These are phyloP conservation scores for Leptinotarsa lineolata DNA, from an alignment of 1,140 invertebrate species.

Conservation along the genomic window DNA sequence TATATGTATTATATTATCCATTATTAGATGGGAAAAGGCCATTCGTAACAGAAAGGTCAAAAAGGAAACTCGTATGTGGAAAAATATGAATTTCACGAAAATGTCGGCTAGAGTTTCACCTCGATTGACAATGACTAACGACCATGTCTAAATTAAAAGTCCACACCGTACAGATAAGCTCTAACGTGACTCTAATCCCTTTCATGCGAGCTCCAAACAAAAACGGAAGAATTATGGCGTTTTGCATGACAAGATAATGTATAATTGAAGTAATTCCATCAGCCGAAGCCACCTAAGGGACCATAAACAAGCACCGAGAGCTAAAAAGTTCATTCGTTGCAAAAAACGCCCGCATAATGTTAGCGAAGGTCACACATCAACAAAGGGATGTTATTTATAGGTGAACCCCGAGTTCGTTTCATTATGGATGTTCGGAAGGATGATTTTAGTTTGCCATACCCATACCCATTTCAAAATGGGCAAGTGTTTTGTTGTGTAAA, in stretches of 20 bases:
- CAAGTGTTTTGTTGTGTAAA: no score
- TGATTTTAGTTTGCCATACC: no score
- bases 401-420: no score
- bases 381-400: no score
- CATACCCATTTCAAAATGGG: no score
- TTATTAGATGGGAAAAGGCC: no score
- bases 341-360: background rate
- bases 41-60: no score
- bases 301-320: background rate
- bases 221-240: background rate
- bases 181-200: background rate
- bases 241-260: background rate
- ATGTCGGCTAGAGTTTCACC: no score
- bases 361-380: background rate
- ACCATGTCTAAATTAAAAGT: background rate
- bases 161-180: background rate
- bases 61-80: no score
- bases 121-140: background rate
- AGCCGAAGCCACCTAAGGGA: constrained; percentile 2
- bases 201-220: background rate
- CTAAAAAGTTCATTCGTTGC: background rate
- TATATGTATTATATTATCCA: no score
- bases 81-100: no score
- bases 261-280: background rate
- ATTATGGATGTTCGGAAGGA: no score